Conservation (phyloP, 2,888 invertebrate species). For the Eristalis pertinax region DNA sequence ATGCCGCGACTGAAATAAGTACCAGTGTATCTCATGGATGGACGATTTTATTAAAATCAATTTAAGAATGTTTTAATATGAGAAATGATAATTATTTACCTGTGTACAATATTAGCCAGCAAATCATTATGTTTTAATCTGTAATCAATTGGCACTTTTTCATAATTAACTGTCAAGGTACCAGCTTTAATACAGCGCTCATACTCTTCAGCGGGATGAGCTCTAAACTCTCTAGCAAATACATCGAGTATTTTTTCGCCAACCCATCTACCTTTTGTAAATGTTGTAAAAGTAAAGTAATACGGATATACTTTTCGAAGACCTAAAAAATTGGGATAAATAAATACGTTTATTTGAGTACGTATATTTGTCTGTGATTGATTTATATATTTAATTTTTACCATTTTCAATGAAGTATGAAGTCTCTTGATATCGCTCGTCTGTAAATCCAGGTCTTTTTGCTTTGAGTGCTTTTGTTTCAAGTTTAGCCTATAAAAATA, state of each 20-base stretch:
- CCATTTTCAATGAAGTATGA: conserved; percentile 98
- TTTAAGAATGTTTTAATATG: not conserved
- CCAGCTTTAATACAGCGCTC: conserved; percentile 95
- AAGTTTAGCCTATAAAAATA: conserved; percentile 84
- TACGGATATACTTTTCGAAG: conserved; percentile 98
- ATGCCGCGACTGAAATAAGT: too few species aligned
- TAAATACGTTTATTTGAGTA: not conserved
- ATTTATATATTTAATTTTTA: conserved; percentile 81
- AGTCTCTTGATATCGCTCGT: conserved; percentile 96
- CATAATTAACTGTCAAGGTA: conserved; percentile 95
- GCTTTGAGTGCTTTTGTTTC: conserved; percentile 95
- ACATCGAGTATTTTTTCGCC: conserved; percentile 96
- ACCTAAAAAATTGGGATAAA: conserved; percentile 81
- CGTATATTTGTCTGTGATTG: not conserved
- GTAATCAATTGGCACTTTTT: conserved; percentile 94
- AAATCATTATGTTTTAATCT: conserved; percentile 95
- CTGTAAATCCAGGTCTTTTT: conserved; percentile 94
- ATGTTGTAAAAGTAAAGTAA: conserved; percentile 97
- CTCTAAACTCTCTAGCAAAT: conserved; percentile 95
- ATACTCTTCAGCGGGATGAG: conserved; percentile 96
- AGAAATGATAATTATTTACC: conserved; percentile 83
- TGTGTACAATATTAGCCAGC: conserved; percentile 94
- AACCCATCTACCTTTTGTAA: conserved; percentile 98
- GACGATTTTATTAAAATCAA: not conserved
- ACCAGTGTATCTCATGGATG: too few species aligned